Conservation (phyloP, 2,113 vertebrate species). For the Petroica traversi region DNA sequence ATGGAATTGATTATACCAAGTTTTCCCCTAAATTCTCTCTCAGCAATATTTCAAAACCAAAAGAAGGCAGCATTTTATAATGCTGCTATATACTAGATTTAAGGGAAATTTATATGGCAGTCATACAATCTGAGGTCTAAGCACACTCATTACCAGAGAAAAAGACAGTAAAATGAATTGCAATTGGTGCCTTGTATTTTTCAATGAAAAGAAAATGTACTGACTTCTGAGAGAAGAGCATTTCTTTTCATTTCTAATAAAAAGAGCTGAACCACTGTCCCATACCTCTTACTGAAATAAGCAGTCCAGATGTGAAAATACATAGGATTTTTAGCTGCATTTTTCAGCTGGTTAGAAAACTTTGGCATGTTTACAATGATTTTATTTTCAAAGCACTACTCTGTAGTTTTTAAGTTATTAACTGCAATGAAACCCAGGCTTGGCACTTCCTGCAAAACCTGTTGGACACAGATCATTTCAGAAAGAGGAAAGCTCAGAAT, state of each 20-base stretch:
- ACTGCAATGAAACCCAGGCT: background rate
- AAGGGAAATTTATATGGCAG: background rate
- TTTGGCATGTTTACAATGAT: background rate
- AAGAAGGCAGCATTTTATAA: background rate
- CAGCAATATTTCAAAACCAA: background rate
- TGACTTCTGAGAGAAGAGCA: background rate
- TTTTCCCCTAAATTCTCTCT: background rate
- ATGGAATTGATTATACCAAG: constrained; percentile 14
- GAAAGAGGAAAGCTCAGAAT: background rate
- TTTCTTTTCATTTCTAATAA: background rate
- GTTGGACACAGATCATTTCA: background rate
- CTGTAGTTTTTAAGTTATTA: background rate
- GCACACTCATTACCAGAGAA: background rate
- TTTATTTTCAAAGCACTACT: background rate
- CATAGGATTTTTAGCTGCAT: background rate
- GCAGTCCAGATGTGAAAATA: background rate
- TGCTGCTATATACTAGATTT: background rate
- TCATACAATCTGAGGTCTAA: background rate
- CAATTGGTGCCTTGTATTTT: background rate
- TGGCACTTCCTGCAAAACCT: background rate
- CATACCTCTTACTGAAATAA: background rate
- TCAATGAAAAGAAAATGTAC: background rate
- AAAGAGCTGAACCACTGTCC: background rate
- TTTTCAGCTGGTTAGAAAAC: background rate
- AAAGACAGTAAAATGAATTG: background rate